These are phyloP conservation scores for Sminthopsis crassicaudata DNA, from an alignment of 2,113 vertebrate species.

Conservation along the genomic window DNA sequence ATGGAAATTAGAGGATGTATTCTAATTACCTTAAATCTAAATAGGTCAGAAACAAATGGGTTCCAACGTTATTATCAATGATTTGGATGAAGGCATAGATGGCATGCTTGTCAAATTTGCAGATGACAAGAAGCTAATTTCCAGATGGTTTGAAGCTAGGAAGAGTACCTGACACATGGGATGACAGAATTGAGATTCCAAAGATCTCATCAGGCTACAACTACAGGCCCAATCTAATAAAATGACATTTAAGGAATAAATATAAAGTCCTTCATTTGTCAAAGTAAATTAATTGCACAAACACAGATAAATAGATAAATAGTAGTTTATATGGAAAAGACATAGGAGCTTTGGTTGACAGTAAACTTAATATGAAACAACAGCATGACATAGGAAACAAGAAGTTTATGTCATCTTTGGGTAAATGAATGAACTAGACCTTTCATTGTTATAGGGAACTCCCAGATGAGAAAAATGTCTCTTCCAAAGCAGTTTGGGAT, in stretches of 20 bases:
- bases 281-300: background rate
- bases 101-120: background rate
- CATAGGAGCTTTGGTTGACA: background rate
- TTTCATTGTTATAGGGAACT: background rate
- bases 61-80: slow-evolving; percentile 9
- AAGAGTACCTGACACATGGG: background rate
- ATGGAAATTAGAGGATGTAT: slow-evolving; percentile 9
- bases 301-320: background rate
- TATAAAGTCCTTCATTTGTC: background rate
- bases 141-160: background rate
- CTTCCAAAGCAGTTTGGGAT: background rate
- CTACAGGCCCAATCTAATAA: background rate
- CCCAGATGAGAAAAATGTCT: background rate
- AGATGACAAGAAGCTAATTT: background rate
- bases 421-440: background rate
- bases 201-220: background rate
- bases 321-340: background rate
- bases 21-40: slow-evolving; percentile 35
- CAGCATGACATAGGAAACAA: background rate
- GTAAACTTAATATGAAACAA: background rate
- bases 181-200: background rate
- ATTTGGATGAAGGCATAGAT: background rate
- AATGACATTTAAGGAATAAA: background rate
- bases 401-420: background rate
- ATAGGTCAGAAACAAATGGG: slow-evolving; percentile 7